Evolutionary conservation across 2,888 invertebrate genomes (phyloP).

Genomic region (Lissocephala sabroskyi): DNA sequence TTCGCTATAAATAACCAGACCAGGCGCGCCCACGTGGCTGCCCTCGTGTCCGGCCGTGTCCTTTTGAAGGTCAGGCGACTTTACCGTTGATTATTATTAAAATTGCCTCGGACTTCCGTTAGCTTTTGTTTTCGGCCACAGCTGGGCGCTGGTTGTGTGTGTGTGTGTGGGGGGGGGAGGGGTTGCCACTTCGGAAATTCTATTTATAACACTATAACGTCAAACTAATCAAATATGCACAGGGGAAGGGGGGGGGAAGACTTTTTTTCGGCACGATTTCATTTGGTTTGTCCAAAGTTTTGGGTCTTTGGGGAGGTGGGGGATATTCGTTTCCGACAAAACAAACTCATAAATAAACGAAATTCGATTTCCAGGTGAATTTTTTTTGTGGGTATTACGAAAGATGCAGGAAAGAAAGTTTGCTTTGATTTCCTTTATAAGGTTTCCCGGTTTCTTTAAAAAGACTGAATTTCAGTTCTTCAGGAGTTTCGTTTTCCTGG

Average conservation of each 20-base stretch:
- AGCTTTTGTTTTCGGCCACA: constrained; percentile 33
- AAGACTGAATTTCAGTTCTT: too few relatives aligned
- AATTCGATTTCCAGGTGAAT: constrained; percentile 6
- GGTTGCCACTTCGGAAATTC: too few relatives aligned
- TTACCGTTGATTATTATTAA: constrained; percentile 30
- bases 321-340: neutral
- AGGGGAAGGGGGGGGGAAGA: neutral
- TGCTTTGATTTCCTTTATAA: too few relatives aligned
- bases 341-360: constrained; percentile 2
- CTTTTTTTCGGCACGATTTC: neutral
- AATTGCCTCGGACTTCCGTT: constrained; percentile 12
- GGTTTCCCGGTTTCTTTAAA: too few relatives aligned
- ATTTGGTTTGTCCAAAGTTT: neutral
- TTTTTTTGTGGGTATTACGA: constrained; percentile 9
- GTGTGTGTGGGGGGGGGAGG: too few relatives aligned
- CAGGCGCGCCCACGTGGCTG: constrained; percentile 8
- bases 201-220: constrained; percentile 15
- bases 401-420: too few relatives aligned
- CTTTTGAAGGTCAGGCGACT: constrained; percentile 60
- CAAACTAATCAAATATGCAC: constrained; percentile 17
- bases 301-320: neutral
- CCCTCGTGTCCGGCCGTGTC: constrained; percentile 34
- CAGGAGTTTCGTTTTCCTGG: too few relatives aligned
- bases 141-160: too few relatives aligned
- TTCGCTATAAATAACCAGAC: neutral